A percentile compares a stretch with the other conserved stretches of the same genome.
Evolutionary conservation across 2,113 vertebrate species (phyloP).

Genomic region (Aspiorhynchus laticeps): DNA sequence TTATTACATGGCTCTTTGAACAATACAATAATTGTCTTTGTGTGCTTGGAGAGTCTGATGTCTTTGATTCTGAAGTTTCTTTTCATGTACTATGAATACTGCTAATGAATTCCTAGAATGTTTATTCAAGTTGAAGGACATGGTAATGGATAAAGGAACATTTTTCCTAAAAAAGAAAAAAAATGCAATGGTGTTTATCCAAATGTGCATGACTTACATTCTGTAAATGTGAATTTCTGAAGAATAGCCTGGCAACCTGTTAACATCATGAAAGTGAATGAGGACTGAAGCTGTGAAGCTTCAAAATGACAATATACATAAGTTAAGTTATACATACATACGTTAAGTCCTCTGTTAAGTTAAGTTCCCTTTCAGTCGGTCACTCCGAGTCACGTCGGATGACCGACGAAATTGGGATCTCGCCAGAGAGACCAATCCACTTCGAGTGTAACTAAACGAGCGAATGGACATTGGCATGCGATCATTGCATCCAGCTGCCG

Average conservation of each 20-base stretch:
- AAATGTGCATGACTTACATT: not conserved
- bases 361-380: no score
- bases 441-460: no score
- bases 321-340: no score
- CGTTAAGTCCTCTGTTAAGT: no score
- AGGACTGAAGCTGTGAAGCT: not conserved
- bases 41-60: not conserved
- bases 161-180: not conserved
- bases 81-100: not conserved
- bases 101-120: not conserved
- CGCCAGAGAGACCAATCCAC: no score
- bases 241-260: not conserved
- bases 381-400: no score
- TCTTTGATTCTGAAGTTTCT: not conserved
- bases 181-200: not conserved
- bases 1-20: conserved; percentile 56
- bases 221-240: not conserved
- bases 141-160: not conserved
- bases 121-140: conserved; percentile 9
- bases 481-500: no score
- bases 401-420: no score
- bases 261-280: not conserved
- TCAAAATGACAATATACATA: not conserved
- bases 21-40: conserved; percentile 51
- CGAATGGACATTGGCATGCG: no score